These are phyloP conservation scores for Limnephilus auricula DNA, from an alignment of 2,888 invertebrate species.

Conservation along the genomic window DNA sequence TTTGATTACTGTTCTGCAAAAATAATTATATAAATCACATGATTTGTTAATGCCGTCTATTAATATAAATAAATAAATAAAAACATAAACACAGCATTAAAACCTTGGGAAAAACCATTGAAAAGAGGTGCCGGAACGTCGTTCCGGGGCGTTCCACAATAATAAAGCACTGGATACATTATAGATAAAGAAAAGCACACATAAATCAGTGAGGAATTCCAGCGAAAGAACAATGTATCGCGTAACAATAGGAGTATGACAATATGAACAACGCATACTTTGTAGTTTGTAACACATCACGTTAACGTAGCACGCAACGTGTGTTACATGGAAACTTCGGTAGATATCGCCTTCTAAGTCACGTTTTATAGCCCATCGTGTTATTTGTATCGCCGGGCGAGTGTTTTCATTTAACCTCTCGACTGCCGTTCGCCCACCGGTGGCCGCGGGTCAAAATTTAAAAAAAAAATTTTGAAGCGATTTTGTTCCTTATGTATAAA, in stretches of 20 bases:
- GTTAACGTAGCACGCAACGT: background rate
- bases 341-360: background rate
- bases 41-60: no score
- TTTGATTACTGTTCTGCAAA: no score
- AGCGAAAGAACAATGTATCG: background rate
- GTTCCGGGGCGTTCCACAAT: background rate
- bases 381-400: background rate
- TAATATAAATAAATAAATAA: background rate
- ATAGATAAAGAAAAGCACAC: background rate
- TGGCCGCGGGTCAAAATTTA: no score
- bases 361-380: background rate
- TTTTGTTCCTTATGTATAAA: no score
- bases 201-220: background rate
- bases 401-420: slow-evolving; percentile 2
- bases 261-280: background rate
- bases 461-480: no score
- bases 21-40: no score
- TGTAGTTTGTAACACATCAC: background rate
- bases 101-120: background rate
- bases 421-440: no score
- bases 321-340: background rate
- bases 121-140: background rate
- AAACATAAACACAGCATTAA: background rate
- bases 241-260: background rate
- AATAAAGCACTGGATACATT: background rate